These are phyloP conservation scores for Melanocharis versteri DNA, from an alignment of 2,113 vertebrate species.

Conservation along the genomic window DNA sequence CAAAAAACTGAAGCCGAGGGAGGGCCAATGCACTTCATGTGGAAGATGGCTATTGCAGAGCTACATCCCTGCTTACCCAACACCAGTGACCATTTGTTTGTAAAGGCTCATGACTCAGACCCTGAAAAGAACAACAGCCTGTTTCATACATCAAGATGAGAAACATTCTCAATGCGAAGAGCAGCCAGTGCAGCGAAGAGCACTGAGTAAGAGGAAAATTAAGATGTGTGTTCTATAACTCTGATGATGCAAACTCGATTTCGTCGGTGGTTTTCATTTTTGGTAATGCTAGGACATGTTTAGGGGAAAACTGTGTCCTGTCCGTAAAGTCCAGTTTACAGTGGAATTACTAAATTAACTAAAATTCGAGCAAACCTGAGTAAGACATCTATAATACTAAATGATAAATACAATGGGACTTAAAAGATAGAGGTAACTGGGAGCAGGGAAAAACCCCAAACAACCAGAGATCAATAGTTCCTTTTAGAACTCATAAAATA, in stretches of 20 bases:
- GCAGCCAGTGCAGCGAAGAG: background rate
- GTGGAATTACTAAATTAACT: background rate
- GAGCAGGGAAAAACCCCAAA: background rate
- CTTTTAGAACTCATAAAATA: background rate
- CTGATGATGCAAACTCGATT: background rate
- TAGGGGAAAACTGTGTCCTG: background rate
- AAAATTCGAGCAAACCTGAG: background rate
- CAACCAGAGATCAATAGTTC: fast-evolving
- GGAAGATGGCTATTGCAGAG: background rate
- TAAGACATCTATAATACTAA: background rate
- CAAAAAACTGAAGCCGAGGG: background rate
- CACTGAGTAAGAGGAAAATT: background rate
- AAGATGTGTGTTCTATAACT: background rate
- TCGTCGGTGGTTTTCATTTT: background rate
- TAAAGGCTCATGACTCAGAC: background rate
- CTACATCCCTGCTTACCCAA: background rate
- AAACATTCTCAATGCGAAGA: background rate
- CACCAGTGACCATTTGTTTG: background rate
- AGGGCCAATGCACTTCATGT: background rate
- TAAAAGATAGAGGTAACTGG: background rate
- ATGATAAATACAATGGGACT: background rate
- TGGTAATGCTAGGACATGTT: too few relatives aligned
- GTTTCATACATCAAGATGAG: background rate
- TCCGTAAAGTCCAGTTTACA: background rate
- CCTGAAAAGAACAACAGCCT: background rate